Conservation (phyloP, 1,140 invertebrate genomes). For the Megathymus violae region DNA sequence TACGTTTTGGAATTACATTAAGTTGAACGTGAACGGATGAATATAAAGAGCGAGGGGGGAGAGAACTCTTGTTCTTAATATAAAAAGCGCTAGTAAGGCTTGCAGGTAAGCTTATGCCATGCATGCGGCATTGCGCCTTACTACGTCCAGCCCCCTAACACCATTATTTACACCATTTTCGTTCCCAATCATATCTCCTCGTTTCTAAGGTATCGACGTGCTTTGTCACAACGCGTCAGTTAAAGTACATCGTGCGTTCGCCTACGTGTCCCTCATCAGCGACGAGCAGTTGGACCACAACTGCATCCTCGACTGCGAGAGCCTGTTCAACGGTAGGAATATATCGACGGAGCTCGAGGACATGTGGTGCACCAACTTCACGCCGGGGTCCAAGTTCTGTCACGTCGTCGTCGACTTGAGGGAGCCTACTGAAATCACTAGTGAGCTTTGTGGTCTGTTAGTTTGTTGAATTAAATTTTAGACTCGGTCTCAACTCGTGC, state of each 20-base stretch:
- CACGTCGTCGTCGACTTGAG: slow-evolving; percentile 83
- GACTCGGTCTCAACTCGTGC: not conserved
- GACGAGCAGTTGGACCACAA: slow-evolving; percentile 37
- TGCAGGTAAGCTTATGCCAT: too few species aligned
- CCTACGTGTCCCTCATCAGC: slow-evolving; percentile 53
- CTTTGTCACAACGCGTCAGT: slow-evolving; percentile 57
- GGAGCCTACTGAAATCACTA: slow-evolving; percentile 80
- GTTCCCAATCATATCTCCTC: too few species aligned
- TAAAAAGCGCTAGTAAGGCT: too few species aligned
- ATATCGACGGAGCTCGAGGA: slow-evolving; percentile 84
- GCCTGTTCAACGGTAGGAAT: slow-evolving; percentile 85
- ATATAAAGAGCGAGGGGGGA: too few species aligned
- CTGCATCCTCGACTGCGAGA: slow-evolving; percentile 60
- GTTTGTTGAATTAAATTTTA: not conserved
- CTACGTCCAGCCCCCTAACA: too few species aligned
- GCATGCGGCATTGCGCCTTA: too few species aligned
- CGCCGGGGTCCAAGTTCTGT: slow-evolving; percentile 63
- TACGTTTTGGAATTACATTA: too few species aligned
- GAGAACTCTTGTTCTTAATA: too few species aligned
- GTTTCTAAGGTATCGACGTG: slow-evolving; percentile 61
- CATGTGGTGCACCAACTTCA: slow-evolving; percentile 86
- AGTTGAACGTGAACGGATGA: too few species aligned
- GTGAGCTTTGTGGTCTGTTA: slow-evolving; percentile 51
- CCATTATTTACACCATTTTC: too few species aligned
- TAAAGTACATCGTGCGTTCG: slow-evolving; percentile 56